phyloP scores from a whole-genome alignment of 1,140 invertebrate genomes.

The Bombus waltoni region DNA sequence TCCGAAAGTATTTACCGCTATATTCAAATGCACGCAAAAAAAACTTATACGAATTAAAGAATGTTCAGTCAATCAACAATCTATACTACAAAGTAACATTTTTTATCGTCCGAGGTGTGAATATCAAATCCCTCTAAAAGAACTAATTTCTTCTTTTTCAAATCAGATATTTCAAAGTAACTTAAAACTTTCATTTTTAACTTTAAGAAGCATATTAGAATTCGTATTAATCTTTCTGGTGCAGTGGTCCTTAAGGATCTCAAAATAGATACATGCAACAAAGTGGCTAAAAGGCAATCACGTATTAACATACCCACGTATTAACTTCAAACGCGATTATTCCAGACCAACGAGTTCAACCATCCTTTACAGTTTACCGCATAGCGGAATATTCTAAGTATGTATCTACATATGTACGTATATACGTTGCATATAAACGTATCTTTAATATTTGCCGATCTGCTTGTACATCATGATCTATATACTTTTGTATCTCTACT shows the following conservation, averaged over 20 bases:
- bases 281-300: constrained; percentile 29
- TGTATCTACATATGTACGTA: background rate
- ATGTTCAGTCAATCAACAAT: background rate
- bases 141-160: background rate
- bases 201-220: background rate
- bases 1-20: background rate
- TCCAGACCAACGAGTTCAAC: constrained; percentile 22
- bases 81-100: background rate
- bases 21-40: background rate
- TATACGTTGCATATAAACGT: background rate
- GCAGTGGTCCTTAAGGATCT: background rate
- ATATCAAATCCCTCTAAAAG: background rate
- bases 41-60: background rate
- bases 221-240: background rate
- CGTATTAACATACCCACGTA: constrained; percentile 22
- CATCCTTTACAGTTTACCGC: constrained; percentile 21
- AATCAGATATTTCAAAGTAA: background rate
- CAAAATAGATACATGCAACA: constrained; percentile 17
- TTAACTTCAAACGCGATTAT: constrained; percentile 39
- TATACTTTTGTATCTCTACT: background rate
- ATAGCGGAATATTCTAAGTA: background rate
- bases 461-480: background rate
- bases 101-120: background rate
- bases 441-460: background rate
- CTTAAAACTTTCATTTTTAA: too few species aligned